phyloP scores from a whole-genome alignment of 2,888 invertebrate species.

The Synanthedon andrenaeformis region DNA sequence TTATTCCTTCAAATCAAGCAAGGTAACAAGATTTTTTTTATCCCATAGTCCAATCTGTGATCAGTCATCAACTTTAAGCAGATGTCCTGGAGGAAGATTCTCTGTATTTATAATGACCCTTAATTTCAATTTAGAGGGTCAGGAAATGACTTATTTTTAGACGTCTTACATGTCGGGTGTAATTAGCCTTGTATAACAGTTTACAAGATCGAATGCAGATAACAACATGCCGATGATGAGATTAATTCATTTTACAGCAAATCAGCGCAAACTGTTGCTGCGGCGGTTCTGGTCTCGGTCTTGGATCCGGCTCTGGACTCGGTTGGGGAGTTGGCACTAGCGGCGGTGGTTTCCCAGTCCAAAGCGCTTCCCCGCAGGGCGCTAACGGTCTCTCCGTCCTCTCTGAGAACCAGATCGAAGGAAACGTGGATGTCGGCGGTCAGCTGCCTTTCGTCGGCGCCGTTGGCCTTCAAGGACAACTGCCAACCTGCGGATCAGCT shows the following conservation, averaged over 20 bases:
- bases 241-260: neutral
- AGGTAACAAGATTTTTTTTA: too few relatives aligned
- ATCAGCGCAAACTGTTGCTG: neutral
- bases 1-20: too few relatives aligned
- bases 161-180: too few relatives aligned
- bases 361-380: constrained; percentile 23
- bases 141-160: too few relatives aligned
- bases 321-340: constrained; percentile 12
- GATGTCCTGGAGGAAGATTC: too few relatives aligned
- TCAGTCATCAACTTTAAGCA: too few relatives aligned
- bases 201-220: too few relatives aligned
- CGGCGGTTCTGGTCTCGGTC: neutral
- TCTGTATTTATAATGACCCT: too few relatives aligned
- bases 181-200: too few relatives aligned
- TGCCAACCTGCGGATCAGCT: constrained; percentile 24
- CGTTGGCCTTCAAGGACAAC: constrained; percentile 21
- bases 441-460: constrained; percentile 32
- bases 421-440: constrained; percentile 22
- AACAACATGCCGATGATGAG: too few relatives aligned
- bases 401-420: constrained; percentile 27
- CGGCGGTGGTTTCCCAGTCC: constrained; percentile 22
- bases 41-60: too few relatives aligned
- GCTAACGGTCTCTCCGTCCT: constrained; percentile 26
- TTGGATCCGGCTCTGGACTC: constrained; percentile 1
- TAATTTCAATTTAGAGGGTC: too few relatives aligned